These are phyloP conservation scores for Lepidocyrtinus sp. DNA, from an alignment of 2,888 invertebrate species.

Conservation along the genomic window DNA sequence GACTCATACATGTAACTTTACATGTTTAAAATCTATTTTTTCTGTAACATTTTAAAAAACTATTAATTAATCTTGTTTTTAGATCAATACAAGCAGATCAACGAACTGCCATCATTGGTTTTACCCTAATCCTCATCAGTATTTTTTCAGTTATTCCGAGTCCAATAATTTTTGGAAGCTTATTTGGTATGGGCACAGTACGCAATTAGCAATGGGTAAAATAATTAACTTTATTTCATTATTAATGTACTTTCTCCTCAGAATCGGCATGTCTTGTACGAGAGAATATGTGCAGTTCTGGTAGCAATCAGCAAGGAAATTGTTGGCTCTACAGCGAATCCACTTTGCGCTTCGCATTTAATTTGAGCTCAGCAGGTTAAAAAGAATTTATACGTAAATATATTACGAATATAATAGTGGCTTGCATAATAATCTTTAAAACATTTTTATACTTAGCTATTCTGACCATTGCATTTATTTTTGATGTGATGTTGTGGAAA, in stretches of 20 bases:
- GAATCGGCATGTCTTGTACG: constrained; percentile 65
- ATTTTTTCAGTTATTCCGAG: constrained; percentile 80
- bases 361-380: constrained; percentile 69
- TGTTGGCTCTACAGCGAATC: constrained; percentile 66
- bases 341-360: constrained; percentile 65
- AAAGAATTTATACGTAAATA: neutral
- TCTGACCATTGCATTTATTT: constrained; percentile 76
- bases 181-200: constrained; percentile 75
- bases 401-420: neutral
- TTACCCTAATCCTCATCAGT: constrained; percentile 77
- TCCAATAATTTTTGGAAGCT: constrained; percentile 80
- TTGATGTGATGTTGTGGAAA: constrained; percentile 78
- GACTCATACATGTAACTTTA: too few relatives aligned
- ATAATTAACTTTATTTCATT: neutral
- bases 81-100: constrained; percentile 78
- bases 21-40: constrained; percentile 38
- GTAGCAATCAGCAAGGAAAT: constrained; percentile 68
- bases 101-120: constrained; percentile 79
- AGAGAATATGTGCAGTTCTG: constrained; percentile 73
- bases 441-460: constrained; percentile 74
- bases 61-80: constrained; percentile 33
- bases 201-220: neutral
- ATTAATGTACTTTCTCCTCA: too few relatives aligned
- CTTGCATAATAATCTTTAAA: neutral
- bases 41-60: neutral